Conservation (phyloP, 2,888 invertebrate genomes). For the Pimpla rufipes region DNA sequence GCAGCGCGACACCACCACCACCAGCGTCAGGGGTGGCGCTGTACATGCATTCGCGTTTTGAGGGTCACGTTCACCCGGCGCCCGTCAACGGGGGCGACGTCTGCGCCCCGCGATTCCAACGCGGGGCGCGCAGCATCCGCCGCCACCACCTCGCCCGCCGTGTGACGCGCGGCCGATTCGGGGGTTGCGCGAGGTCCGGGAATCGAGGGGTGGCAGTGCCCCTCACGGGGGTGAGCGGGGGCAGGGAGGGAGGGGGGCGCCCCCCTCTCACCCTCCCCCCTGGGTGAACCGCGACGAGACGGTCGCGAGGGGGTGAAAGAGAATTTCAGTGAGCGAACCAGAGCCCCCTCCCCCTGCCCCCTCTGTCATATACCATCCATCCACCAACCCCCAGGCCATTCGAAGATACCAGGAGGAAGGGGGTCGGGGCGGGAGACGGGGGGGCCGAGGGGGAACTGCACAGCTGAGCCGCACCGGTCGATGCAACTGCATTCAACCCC, state of each 20-base stretch:
- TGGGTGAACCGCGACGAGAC: slow-evolving; percentile 40
- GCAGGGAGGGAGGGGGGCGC: neutral
- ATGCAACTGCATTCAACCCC: slow-evolving; percentile 83
- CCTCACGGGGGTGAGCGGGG: neutral
- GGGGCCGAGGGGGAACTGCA: slow-evolving; percentile 70
- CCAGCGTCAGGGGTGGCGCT: too few species aligned
- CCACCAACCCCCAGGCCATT: slow-evolving; percentile 42
- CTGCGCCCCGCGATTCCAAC: slow-evolving; percentile 59
- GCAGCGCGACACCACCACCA: too few species aligned
- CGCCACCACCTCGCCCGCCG: slow-evolving; percentile 8
- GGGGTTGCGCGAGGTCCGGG: slow-evolving; percentile 85
- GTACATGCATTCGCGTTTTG: slow-evolving; percentile 81
- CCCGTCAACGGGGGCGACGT: slow-evolving; percentile 78
- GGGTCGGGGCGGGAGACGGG: slow-evolving; percentile 42
- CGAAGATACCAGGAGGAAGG: too few species aligned
- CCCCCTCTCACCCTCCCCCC: slow-evolving; percentile 24
- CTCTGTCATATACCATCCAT: slow-evolving; percentile 3
- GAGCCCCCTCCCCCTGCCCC: neutral
- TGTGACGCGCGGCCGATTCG: slow-evolving; percentile 75
- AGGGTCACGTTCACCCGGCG: slow-evolving; percentile 85
- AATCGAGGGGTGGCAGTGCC: slow-evolving; percentile 71
- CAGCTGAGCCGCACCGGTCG: slow-evolving; percentile 75
- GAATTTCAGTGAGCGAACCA: slow-evolving; percentile 61
- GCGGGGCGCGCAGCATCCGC: slow-evolving; percentile 59
- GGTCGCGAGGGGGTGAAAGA: slow-evolving; percentile 53